Percentiles rank a stretch among this genome's conserved stretches.
phyloP scores from a whole-genome alignment of 2,113 vertebrate genomes.

The Fregetta grallaria region DNA sequence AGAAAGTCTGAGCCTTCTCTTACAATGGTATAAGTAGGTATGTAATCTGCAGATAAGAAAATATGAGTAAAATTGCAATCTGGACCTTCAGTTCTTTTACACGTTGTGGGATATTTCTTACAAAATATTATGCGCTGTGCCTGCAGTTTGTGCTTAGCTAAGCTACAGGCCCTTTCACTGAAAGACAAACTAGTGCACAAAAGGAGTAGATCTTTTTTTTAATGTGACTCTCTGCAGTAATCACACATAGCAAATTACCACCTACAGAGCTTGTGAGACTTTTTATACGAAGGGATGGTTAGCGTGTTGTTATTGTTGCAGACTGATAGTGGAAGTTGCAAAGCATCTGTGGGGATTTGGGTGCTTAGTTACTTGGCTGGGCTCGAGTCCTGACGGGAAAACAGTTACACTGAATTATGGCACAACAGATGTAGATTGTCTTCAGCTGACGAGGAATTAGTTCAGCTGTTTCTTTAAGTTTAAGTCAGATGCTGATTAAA shows the following conservation, averaged over 20 bases:
- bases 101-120: background rate
- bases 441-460: conserved; percentile 13
- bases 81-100: background rate
- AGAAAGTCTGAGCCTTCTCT: background rate
- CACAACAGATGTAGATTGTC: conserved; percentile 48
- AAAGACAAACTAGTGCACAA: background rate
- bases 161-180: background rate
- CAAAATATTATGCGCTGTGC: background rate
- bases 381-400: background rate
- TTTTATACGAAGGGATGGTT: background rate
- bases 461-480: conserved; percentile 47
- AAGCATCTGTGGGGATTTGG: conserved; percentile 36
- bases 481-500: conserved; percentile 9
- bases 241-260: background rate
- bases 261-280: background rate
- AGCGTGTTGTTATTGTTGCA: background rate
- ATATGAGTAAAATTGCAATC: background rate
- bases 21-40: background rate
- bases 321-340: conserved; percentile 9
- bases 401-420: conserved; percentile 35
- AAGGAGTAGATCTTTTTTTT: background rate
- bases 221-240: background rate
- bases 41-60: background rate
- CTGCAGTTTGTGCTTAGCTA: background rate
- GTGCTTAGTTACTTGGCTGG: conserved; percentile 25